phyloP scores from a whole-genome alignment of 2,888 invertebrate genomes.

The Beris morrisii region DNA sequence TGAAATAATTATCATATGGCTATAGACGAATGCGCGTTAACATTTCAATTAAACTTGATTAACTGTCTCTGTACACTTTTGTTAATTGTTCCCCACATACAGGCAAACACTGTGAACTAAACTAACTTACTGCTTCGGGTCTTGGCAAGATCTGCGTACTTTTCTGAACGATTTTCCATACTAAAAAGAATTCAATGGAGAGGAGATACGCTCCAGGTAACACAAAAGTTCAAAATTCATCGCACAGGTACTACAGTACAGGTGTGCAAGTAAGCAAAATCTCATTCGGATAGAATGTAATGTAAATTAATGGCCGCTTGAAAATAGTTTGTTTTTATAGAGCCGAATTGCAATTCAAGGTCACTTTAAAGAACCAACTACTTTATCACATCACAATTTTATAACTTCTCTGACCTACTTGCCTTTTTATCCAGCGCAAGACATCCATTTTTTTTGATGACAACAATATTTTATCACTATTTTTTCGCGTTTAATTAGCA shows the following conservation, averaged over 20 bases:
- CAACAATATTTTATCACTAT: no score
- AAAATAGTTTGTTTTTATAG: no score
- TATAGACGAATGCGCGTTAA: no score
- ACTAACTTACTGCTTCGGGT: constrained; percentile 11
- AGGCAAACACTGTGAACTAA: not conserved
- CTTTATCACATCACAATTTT: constrained; percentile 4
- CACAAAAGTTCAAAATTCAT: constrained; percentile 29
- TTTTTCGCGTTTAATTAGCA: no score
- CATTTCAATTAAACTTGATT: no score
- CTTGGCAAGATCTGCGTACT: constrained; percentile 3
- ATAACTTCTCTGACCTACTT: constrained; percentile 15
- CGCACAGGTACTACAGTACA: constrained; percentile 5
- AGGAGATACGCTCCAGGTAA: constrained; percentile 36
- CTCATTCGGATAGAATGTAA: constrained; percentile 8
- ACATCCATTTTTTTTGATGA: constrained; percentile 12
- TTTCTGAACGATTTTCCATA: constrained; percentile 15
- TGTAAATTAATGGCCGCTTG: not conserved
- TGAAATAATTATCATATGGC: no score
- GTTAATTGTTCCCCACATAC: no score
- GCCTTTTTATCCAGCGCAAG: constrained; percentile 31
- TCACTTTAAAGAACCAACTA: constrained; percentile 14
- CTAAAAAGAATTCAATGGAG: constrained; percentile 30
- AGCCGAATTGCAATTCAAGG: constrained; percentile 13
- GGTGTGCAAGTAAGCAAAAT: constrained; percentile 20
- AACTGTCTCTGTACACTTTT: no score